Evolutionary conservation across 2,797 vertebrate genomes (phyloP), one percentile per base, ranked within the genome.

Genomic region (Chrosomus eos): DNA sequence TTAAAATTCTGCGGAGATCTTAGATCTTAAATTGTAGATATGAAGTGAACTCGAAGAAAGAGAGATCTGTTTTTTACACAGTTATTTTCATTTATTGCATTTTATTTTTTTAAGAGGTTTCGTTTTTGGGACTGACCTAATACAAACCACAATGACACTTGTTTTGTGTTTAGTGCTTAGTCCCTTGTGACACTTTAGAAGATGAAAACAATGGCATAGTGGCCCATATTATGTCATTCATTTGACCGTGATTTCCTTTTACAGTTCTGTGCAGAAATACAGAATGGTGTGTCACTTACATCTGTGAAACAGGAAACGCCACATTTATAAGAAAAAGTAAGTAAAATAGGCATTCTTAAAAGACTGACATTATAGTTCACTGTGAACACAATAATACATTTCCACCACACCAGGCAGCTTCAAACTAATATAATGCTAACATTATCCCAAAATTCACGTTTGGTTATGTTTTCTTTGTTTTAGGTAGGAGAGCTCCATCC

Each of bases 261-360:
- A 74, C 70, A 75, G 53, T 74, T 85, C 77, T 53, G 77, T 74
- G 38, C 66, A 81, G 55, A 68, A 64, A 66, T 21, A 74, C 58
- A 64, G 40, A 26, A 68, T 38, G 40, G 81, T 36, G 71, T 60
- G 60, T 85, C 83, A 64, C 91, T 92, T 88, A 87, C 92, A 90
- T 60, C 38, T 43, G 62, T 84, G 71, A 76, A 76, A 76, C 51
- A 70, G 60, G 58, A 87, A 83, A 84, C n/a, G 43, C 11, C 40
- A 76, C 60, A 33, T 58, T 84, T 70, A 33, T 88, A 89, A 90
- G 45, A 92, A 91, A 91, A 90, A 86, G 40, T 88, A 90, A 87
- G 21, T 86, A 72, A 79, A 76, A 45, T 62, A 84, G 74, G 92
- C 92, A 92, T 91, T 94, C 88, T 87, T 88, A 90, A 90, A 93